These are phyloP conservation scores for Hyposmocoma kahamanoa DNA, from an alignment of 1,140 invertebrate genomes.

Conservation along the genomic window DNA sequence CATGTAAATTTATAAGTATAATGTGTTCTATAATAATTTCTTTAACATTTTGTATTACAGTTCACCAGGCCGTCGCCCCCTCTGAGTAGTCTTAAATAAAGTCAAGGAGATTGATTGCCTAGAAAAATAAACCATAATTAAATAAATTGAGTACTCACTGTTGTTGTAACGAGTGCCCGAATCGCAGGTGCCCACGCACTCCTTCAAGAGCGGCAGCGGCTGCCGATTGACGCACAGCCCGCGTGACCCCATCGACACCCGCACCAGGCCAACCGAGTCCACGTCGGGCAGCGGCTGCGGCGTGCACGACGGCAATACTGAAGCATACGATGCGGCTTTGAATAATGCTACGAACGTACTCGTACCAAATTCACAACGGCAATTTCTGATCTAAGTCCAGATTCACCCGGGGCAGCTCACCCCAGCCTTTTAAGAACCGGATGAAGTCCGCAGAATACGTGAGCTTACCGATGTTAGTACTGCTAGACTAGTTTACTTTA, in stretches of 20 bases:
- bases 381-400: no score
- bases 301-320: no score
- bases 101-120: not conserved
- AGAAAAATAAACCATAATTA: not conserved
- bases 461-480: no score
- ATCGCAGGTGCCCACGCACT: slow-evolving; percentile 79
- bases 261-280: slow-evolving; percentile 75
- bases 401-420: no score
- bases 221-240: slow-evolving; percentile 77
- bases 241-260: slow-evolving; percentile 51
- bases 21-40: not conserved
- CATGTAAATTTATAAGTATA: not conserved
- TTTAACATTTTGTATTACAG: not conserved
- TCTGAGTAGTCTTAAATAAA: not conserved
- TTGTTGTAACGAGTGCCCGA: slow-evolving; percentile 79
- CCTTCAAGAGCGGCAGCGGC: slow-evolving; percentile 75
- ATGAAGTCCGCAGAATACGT: no score
- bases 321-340: no score
- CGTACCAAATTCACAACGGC: no score
- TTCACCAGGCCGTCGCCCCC: not conserved
- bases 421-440: no score
- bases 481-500: no score
- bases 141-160: slow-evolving; percentile 57
- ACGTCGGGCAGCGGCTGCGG: slow-evolving; percentile 67
- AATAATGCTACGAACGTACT: no score